Conservation (phyloP, 2,113 vertebrate genomes). For the Rhinolophus sinicus region DNA sequence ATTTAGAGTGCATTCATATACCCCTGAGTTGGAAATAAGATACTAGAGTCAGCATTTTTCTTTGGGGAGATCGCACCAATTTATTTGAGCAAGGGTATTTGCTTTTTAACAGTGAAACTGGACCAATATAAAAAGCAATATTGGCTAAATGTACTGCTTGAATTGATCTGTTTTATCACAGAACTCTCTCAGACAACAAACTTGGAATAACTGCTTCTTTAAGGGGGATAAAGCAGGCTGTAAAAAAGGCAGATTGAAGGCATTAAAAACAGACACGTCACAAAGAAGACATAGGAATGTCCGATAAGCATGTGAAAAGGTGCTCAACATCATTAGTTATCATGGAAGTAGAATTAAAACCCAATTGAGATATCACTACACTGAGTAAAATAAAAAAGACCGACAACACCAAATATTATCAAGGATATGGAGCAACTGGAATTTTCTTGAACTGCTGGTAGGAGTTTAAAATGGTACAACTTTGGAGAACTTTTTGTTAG, state of each 20-base stretch:
- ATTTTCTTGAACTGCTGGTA: background rate
- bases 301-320: background rate
- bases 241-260: background rate
- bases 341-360: background rate
- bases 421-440: background rate
- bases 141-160: constrained; percentile 26
- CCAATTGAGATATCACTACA: background rate
- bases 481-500: constrained; percentile 1
- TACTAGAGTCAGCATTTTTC: constrained; percentile 50
- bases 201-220: background rate
- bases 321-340: background rate
- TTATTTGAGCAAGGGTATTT: constrained; percentile 49
- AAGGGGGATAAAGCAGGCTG: background rate
- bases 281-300: background rate
- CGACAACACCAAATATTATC: background rate
- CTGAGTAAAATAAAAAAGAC: background rate
- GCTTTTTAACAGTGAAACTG: constrained; percentile 44
- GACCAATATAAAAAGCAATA: background rate
- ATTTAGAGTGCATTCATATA: constrained; percentile 10
- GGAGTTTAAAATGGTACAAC: background rate
- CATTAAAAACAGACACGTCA: constrained; percentile 35
- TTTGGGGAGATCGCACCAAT: constrained; percentile 30
- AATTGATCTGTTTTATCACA: constrained; percentile 49
- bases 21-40: constrained; percentile 53
- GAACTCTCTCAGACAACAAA: background rate